phyloP scores from a whole-genome alignment of 2,113 vertebrate genomes.

The Lucifuga dentata region DNA sequence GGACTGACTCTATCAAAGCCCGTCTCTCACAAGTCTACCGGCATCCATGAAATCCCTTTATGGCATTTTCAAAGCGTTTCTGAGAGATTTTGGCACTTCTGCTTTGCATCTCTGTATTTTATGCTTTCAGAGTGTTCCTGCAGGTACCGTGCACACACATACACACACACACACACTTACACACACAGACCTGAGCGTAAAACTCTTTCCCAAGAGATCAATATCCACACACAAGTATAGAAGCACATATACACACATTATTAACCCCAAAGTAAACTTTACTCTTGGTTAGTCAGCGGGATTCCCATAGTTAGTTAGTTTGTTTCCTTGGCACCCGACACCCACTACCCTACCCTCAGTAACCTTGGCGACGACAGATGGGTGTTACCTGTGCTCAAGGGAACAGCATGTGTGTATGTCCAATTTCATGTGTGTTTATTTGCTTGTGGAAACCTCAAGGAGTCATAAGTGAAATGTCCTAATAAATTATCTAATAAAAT shows the following conservation, averaged over 20 bases:
- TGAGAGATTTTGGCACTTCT: conserved; percentile 69
- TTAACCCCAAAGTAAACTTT: conserved; percentile 70
- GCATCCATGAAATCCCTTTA: conserved; percentile 84
- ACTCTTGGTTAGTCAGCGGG: conserved; percentile 32
- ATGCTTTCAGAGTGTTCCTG: conserved; percentile 26
- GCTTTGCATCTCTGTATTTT: conserved; percentile 62
- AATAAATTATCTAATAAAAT: conserved; percentile 2
- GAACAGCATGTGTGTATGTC: conserved; percentile 32
- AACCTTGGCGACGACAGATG: conserved; percentile 46
- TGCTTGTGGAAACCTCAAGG: conserved; percentile 15
- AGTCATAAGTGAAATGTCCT: conserved; percentile 9
- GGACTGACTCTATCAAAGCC: conserved; percentile 82
- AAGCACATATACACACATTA: conserved; percentile 37
- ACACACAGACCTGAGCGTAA: conserved; percentile 25
- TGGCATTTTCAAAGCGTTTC: conserved; percentile 76
- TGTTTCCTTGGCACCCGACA: conserved; percentile 67
- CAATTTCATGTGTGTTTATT: conserved; percentile 23
- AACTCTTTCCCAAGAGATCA: conserved; percentile 51
- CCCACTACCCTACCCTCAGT: conserved; percentile 44
- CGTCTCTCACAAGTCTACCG: conserved; percentile 71
- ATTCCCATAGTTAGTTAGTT: conserved; percentile 60
- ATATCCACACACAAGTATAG: conserved; percentile 27
- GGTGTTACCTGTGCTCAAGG: conserved; percentile 51
- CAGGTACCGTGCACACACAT: conserved; percentile 40
- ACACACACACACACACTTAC: conserved; percentile 25